Evolutionary conservation across 2,113 vertebrate genomes (phyloP), one percentile per base, ranked within the genome.

Genomic region (Stigmatopora argus): DNA sequence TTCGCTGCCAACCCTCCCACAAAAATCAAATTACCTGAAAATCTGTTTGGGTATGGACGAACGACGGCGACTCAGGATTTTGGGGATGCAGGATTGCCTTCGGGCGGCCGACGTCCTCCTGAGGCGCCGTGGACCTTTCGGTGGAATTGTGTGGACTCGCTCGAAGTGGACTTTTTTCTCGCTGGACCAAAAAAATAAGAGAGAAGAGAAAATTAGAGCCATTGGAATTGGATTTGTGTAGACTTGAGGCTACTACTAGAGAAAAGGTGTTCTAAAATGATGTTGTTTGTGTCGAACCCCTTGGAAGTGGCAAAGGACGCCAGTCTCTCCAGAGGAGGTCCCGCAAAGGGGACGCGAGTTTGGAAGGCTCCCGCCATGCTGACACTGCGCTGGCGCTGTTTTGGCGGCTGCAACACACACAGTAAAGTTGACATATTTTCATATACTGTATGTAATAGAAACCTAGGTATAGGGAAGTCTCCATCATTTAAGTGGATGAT

Each of bases 301-400:
- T 89, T 94, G 86, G 94, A 94, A 86, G 96, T 93, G 6, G 94
- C 95, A 86, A 97, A 92, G 45, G 95, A 97, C n/a, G 91, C 91
- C 81, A 93, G 88, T 47, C 93, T 90, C 69, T 95, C 92, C 41
- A 90, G 80, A 18, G 74, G 88, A 0, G 90, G 90, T 73, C 94
- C 90, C 75, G 94, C 85, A 6, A 65, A 84, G 64, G 90, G 91
- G 1, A 86, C 80, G 49, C 89, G 89, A 8, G 84, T 82, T 56
- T 87, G 76, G 59, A 62, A 64, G 79, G 80, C 78, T 71, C 91
- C 90, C 0, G 97, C 96, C 91, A 98, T 93, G 78, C 97, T 99
- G 65, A 94, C 89, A 0, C 97, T 98, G 15, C 96, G 90, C 77
- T 93, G 81, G 74, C 79, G 83, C n/a, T n/a, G n/a, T 70, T 82